Conservation (phyloP, 2,888 invertebrate species). For the Hyppa rectilinea region DNA sequence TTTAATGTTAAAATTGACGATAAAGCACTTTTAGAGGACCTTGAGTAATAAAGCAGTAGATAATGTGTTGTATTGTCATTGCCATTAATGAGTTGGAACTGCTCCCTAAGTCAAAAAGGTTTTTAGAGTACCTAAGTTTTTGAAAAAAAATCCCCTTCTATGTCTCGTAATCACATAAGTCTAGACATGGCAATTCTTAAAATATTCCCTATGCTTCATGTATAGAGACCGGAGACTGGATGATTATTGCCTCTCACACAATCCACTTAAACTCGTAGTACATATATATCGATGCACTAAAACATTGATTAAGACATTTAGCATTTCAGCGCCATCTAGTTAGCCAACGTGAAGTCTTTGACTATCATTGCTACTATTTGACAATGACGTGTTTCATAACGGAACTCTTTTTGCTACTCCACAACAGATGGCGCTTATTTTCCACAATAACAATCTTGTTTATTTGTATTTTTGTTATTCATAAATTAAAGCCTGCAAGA, state of each 20-base stretch:
- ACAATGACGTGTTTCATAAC: conserved; percentile 56
- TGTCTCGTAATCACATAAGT: background rate
- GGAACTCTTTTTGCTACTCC: conserved; percentile 29
- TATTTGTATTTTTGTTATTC: conserved; percentile 43
- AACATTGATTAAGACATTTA: background rate
- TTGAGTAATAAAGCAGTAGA: background rate
- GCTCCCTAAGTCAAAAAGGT: background rate
- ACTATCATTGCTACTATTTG: conserved; percentile 43
- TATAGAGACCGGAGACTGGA: no score
- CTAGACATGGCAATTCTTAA: background rate
- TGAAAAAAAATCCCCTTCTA: background rate
- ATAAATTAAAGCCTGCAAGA: background rate
- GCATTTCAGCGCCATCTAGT: conserved; percentile 33
- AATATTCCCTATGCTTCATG: background rate
- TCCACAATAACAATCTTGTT: conserved; percentile 20
- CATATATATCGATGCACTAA: no score
- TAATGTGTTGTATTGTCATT: background rate
- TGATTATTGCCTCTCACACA: background rate
- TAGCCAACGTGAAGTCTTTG: background rate
- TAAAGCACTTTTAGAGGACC: background rate
- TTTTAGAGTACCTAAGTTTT: no score
- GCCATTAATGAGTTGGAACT: background rate
- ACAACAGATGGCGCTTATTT: conserved; percentile 69
- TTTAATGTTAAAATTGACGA: background rate
- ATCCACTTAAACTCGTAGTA: no score